Conservation (phyloP, 2,797 vertebrate species). For the Zenarchopterus dispar region DNA sequence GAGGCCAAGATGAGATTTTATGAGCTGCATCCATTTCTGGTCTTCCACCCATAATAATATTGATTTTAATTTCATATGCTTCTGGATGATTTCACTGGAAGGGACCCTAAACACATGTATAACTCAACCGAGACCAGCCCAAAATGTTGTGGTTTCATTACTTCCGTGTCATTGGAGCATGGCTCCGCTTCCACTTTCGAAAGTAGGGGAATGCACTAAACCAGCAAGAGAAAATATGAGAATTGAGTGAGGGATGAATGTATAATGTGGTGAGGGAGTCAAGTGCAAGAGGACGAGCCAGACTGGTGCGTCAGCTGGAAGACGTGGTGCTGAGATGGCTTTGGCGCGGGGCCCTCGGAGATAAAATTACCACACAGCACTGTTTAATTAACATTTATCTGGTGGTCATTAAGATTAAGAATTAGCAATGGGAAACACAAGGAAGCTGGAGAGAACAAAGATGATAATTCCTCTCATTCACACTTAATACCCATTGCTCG, state of each 20-base stretch:
- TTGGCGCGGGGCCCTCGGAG: constrained; percentile 62
- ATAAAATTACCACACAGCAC: constrained; percentile 69
- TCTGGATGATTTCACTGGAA: constrained; percentile 26
- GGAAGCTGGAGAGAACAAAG: constrained; percentile 60
- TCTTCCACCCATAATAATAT: constrained; percentile 27
- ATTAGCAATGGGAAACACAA: constrained; percentile 59
- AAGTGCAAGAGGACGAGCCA: constrained; percentile 34
- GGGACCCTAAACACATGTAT: constrained; percentile 21
- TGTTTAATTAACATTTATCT: constrained; percentile 76
- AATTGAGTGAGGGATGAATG: constrained; percentile 30
- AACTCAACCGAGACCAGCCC: constrained; percentile 21
- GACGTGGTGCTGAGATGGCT: constrained; percentile 41
- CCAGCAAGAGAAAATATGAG: constrained; percentile 53
- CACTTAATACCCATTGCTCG: constrained; percentile 21
- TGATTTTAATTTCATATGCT: constrained; percentile 56
- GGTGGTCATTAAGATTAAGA: constrained; percentile 68
- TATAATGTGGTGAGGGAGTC: constrained; percentile 39
- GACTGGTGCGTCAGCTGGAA: constrained; percentile 54
- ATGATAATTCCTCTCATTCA: constrained; percentile 53
- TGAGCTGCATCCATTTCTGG: constrained; percentile 32
- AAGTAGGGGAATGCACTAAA: constrained; percentile 56
- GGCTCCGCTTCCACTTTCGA: constrained; percentile 44
- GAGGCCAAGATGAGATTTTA: constrained; percentile 34
- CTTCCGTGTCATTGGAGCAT: constrained; percentile 42
- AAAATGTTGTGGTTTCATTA: constrained; percentile 44